Evolutionary conservation across 1,140 invertebrate genomes (phyloP).

Genomic region (Papilio xuthus): DNA sequence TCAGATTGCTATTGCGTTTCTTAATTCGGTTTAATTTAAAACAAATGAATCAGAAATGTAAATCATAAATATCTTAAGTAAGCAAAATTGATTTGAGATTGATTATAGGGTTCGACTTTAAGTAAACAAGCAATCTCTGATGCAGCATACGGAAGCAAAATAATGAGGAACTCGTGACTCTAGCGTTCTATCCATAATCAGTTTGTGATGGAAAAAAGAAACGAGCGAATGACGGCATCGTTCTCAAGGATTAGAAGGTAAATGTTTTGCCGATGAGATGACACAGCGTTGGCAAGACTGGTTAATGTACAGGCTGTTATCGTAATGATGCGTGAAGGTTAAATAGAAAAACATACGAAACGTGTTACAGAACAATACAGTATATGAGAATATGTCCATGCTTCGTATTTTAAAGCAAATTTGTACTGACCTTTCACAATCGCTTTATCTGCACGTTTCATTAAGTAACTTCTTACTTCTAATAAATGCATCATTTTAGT

Average conservation of each 20-base stretch:
- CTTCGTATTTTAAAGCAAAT: background rate
- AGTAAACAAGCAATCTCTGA: slow-evolving; percentile 17
- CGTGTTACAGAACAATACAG: background rate
- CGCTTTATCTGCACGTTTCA: background rate
- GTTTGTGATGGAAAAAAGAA: slow-evolving; percentile 31
- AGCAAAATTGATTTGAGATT: background rate
- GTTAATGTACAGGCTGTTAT: slow-evolving; percentile 16
- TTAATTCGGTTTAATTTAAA: too few relatives aligned
- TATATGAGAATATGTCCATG: background rate
- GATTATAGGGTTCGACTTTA: background rate
- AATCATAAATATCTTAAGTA: too few relatives aligned
- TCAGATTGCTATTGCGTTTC: too few relatives aligned
- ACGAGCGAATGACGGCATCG: slow-evolving; percentile 14
- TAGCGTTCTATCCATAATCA: slow-evolving; percentile 21
- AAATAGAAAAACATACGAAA: slow-evolving; percentile 31
- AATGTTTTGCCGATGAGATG: slow-evolving; percentile 30
- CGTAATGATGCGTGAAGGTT: slow-evolving; percentile 8
- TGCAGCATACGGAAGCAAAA: slow-evolving; percentile 28
- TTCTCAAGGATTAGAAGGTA: slow-evolving; percentile 37
- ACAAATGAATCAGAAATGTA: too few relatives aligned
- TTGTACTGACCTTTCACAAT: too few relatives aligned
- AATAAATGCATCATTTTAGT: too few relatives aligned
- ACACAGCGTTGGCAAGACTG: background rate
- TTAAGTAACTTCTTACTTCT: too few relatives aligned
- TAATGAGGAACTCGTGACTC: slow-evolving; percentile 33